A percentile compares a stretch with the other conserved stretches of the same genome.
These are phyloP conservation scores for Myxocyprinus asiaticus DNA, from an alignment of 2,113 vertebrate genomes.

Conservation along the genomic window DNA sequence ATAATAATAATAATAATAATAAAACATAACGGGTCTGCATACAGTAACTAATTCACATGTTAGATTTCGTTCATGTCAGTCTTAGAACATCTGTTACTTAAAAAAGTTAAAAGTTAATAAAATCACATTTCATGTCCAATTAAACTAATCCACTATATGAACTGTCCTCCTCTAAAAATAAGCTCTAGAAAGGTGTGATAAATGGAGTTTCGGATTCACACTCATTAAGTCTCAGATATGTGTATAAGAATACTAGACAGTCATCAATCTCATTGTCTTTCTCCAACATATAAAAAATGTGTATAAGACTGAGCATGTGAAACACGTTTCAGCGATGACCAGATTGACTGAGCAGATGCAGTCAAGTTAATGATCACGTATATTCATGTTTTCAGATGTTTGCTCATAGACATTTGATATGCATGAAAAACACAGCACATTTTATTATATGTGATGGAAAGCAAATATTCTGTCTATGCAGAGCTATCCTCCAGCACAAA, in stretches of 20 bases:
- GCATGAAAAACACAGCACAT: constrained; percentile 31
- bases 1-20: neutral
- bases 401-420: constrained; percentile 27
- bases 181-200: constrained; percentile 22
- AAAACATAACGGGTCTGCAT: neutral
- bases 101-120: neutral
- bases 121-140: neutral
- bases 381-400: constrained; percentile 35
- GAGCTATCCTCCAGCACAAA: constrained; percentile 19
- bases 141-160: neutral
- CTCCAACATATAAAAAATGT: constrained; percentile 21
- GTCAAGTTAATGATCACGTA: constrained; percentile 16
- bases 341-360: constrained; percentile 20
- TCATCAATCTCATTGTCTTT: constrained; percentile 29
- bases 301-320: constrained; percentile 18
- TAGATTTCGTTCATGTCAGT: neutral
- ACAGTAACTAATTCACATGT: too few species aligned
- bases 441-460: constrained; percentile 34
- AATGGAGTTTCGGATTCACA: constrained; percentile 8
- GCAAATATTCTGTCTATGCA: constrained; percentile 32
- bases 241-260: constrained; percentile 5
- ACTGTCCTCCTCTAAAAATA: constrained; percentile 24
- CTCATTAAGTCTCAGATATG: constrained; percentile 37
- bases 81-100: neutral
- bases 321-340: constrained; percentile 23